These are phyloP conservation scores for Thaleichthys pacificus DNA, from an alignment of 2,797 vertebrate species.

Conservation along the genomic window DNA sequence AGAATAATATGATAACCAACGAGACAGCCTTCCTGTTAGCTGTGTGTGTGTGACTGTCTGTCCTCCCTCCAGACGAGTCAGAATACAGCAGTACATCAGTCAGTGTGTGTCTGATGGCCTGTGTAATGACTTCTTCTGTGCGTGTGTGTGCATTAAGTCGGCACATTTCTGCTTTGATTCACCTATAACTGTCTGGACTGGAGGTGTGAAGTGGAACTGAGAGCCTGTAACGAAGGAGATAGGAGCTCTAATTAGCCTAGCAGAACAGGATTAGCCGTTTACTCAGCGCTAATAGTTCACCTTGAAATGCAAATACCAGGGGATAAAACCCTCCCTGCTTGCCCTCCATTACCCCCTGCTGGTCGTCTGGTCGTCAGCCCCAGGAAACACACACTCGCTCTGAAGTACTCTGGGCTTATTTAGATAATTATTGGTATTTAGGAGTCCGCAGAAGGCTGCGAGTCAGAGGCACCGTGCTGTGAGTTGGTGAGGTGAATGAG, in stretches of 20 bases:
- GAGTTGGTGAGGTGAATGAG: no score
- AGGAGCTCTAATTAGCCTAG: constrained; percentile 66
- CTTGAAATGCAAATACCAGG: constrained; percentile 65
- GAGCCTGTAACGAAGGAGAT: constrained; percentile 68
- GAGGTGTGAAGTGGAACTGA: constrained; percentile 71
- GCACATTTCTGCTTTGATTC: constrained; percentile 17
- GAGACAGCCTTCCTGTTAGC: not conserved
- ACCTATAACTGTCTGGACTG: constrained; percentile 34
- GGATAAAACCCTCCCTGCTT: constrained; percentile 51
- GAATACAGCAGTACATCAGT: no score
- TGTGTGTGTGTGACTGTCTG: not conserved
- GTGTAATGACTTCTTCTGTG: constrained; percentile 20
- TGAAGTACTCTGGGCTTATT: no score
- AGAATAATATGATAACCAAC: no score
- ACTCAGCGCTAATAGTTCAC: constrained; percentile 67
- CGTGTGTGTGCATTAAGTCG: not conserved
- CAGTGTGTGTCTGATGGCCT: constrained; percentile 5
- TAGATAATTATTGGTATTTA: no score
- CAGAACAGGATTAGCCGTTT: constrained; percentile 62
- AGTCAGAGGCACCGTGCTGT: no score
- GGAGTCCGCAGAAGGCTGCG: no score
- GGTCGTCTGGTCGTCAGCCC: constrained; percentile 28
- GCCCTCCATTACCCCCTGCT: constrained; percentile 54
- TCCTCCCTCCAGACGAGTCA: no score
- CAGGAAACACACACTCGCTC: no score